These are phyloP conservation scores for Grantiella picta DNA, from an alignment of 2,113 vertebrate genomes.

Conservation along the genomic window DNA sequence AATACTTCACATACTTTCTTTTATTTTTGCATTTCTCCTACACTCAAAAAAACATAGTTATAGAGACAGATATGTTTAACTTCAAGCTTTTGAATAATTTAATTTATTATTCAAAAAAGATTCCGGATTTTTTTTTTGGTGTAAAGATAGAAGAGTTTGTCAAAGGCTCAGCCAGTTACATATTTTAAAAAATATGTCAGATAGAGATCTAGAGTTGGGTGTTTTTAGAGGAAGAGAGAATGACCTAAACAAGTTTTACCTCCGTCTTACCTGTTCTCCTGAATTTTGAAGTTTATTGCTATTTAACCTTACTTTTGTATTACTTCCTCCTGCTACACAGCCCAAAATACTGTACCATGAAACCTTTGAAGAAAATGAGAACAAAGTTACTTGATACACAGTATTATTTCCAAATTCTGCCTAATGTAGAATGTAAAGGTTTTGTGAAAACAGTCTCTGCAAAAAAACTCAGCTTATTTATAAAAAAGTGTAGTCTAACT, in stretches of 20 bases:
- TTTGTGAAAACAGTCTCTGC: not conserved
- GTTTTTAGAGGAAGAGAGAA: not conserved
- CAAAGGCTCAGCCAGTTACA: not conserved
- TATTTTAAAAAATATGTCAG: not conserved
- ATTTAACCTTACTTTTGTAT: conserved; percentile 85
- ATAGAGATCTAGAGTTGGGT: not conserved
- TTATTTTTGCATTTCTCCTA: not conserved
- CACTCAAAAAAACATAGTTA: not conserved
- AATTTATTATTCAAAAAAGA: not conserved
- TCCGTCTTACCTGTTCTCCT: conserved; percentile 81
- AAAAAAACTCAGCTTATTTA: not conserved
- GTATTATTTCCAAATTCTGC: not conserved
- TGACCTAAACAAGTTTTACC: not conserved
- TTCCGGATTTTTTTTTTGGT: not conserved
- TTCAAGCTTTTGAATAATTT: not conserved
- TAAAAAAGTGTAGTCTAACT: not conserved
- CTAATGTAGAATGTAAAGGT: not conserved
- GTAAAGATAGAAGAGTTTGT: not conserved
- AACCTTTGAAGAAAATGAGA: conserved; percentile 72
- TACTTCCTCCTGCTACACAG: conserved; percentile 73
- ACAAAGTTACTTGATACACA: not conserved
- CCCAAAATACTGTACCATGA: conserved; percentile 89
- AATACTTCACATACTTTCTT: not conserved
- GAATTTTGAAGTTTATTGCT: conserved; percentile 82
- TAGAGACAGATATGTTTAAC: not conserved